Base-by-base conservation (phyloP, 2,797 vertebrate genomes). In the Pterois miles region DNA sequence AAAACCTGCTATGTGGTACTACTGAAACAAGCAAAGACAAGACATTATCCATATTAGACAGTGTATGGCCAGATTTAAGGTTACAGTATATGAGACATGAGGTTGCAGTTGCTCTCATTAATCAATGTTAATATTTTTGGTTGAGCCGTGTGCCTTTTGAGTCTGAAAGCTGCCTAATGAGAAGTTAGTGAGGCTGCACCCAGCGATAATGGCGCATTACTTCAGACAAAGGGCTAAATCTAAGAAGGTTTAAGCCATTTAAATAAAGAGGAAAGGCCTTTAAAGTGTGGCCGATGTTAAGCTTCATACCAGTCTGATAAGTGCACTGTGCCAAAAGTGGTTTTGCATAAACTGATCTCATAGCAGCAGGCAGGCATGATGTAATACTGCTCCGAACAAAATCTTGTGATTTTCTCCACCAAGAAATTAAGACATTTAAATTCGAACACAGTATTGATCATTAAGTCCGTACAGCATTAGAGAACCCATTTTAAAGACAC, bases 281-380 rank as follows among this genome's bases (percentile, higher is more conserved):
- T 76, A 87, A 88, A 68, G 52, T 46, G 65, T 64, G 71, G 63
- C 82, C 66, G 68, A 65, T 40, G 31, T 88, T 81, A 78, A 88
- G 78, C 90, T 87, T 83, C 73, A 80, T 54, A 74, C 64, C 85
- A 89, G 91, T 93, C 90, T 90, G 90, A 92, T 91, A 91, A 91
- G 85, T 73, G 46, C 80, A 50, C 76, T 71, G 64, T 82, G 75
- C 71, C 69, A 46, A 79, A 88, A 86, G 81, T 80, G 75, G 77
- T 85, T 89, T 71, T 8, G 25, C 43, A 57, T 65, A 71, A 88
- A 53, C 60, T 63, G 31, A 50, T 70, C 48, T 73, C 31, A 54
- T 2, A 50, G 48, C 53, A 60, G 62, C 68, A 69, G 63, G 31
- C 10, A 5, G 63, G 34, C 40, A 34, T 48, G 33, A 66, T 62